Base-by-base conservation (phyloP, 2,797 vertebrate genomes). In the Myioborus miniatus region DNA sequence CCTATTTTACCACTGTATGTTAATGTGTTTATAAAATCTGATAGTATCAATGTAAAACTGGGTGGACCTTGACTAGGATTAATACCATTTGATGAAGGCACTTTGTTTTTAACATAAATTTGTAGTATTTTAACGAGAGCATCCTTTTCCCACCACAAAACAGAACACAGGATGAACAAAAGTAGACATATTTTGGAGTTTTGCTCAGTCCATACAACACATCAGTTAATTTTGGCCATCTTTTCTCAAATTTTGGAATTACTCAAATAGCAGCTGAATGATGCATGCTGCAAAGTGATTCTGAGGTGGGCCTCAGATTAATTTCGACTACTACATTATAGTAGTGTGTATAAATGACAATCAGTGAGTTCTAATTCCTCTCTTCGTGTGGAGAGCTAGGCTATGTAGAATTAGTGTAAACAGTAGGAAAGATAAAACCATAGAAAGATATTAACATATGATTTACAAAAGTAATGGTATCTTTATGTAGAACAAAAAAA, bases 311-410 rank as follows among this genome's bases (percentile, higher is more conserved):
- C 64, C 98, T 98, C 98, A 97, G 98, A 96, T 97, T 97, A 88
- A 95, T 97, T 97, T 94, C 97, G 87, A 83, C 97, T 96, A 94
- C 98, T 98, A 98, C 98, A 98, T 98, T 98, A 60, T 98, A 96
- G 98, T 98, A 98, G 98, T 98, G 98, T 94, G 96, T 97, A 97
- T 95, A 97, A 95, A 97, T 46, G 98, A 98, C 98, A 98, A 98
- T 98, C 98, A 98, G 94, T 95, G 95, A 97, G 93, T 94, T 95
- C 84, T 93, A 95, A 87, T 96, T 97, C 93, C 94, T 97, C 96
- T 97, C 97, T 98, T 96, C 88, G 5, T 97, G 96, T 96, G 96
- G 97, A 97, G 97, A 98, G 90, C 62, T 91, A 93, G 94, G 94
- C 96, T 97, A 94, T 65, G 64, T 97, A 97, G 96, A 97, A 90